Percentiles rank a stretch among this genome's conserved stretches.
Evolutionary conservation across 2,797 vertebrate species (phyloP).

Genomic region (Enteromius unitaeniatus): DNA sequence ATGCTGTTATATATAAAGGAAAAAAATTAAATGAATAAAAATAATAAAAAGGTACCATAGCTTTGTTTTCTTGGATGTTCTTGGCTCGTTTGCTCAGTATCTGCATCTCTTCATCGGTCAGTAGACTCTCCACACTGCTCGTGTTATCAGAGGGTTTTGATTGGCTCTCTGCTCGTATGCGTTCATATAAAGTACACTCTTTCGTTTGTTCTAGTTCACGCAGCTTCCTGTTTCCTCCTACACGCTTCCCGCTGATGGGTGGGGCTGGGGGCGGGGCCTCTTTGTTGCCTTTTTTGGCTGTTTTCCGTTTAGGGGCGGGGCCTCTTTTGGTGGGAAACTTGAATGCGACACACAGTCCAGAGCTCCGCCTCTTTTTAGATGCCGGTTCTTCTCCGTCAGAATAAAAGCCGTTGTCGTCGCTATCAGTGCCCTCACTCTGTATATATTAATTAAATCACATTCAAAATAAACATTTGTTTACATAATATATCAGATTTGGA

Average conservation of each 20-base stretch:
- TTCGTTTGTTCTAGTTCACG: not conserved
- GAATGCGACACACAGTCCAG: slow-evolving; percentile 88
- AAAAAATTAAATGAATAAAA: too few relatives aligned
- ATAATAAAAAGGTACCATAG: slow-evolving; percentile 80
- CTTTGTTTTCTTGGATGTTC: slow-evolving; percentile 97
- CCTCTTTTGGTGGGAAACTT: slow-evolving; percentile 88
- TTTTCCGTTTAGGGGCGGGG: slow-evolving; percentile 61
- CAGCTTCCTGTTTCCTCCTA: slow-evolving; percentile 37
- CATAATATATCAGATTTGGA: not conserved
- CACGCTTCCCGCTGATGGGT: slow-evolving; percentile 53
- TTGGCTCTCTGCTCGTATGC: slow-evolving; percentile 9
- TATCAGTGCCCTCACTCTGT: slow-evolving; percentile 75
- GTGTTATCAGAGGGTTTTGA: slow-evolving; percentile 54
- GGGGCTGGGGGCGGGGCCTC: slow-evolving; percentile 56
- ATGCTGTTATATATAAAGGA: not conserved
- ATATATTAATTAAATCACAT: too few relatives aligned
- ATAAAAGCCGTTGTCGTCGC: slow-evolving; percentile 73
- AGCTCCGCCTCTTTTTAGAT: slow-evolving; percentile 76
- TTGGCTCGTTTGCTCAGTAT: slow-evolving; percentile 86
- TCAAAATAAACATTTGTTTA: too few relatives aligned
- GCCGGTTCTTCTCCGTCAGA: slow-evolving; percentile 75
- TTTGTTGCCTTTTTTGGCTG: slow-evolving; percentile 51
- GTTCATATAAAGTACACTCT: slow-evolving; percentile 1
- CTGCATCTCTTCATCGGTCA: slow-evolving; percentile 75
- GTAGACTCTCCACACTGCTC: slow-evolving; percentile 73